phyloP scores from a whole-genome alignment of 2,797 vertebrate species.

The Pelochelys cantorii region DNA sequence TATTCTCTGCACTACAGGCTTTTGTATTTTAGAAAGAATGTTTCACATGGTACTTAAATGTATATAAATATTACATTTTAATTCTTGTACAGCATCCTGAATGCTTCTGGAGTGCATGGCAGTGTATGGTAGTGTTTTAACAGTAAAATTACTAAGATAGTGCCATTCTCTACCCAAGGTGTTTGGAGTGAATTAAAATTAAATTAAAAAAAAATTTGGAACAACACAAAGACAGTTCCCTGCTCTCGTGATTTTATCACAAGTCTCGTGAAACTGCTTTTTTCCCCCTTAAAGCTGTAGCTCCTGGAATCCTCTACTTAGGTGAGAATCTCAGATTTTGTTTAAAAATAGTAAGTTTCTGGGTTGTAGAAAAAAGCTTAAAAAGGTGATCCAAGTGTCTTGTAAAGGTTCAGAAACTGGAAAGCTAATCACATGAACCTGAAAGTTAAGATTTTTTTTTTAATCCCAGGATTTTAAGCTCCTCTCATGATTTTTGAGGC shows the following conservation, averaged over 20 bases:
- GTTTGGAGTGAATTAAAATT: neutral
- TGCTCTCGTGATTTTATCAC: neutral
- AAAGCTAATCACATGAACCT: neutral
- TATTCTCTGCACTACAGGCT: neutral
- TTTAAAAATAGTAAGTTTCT: constrained; percentile 52
- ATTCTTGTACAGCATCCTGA: constrained; percentile 50
- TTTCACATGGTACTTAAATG: constrained; percentile 46
- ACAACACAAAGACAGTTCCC: constrained; percentile 6
- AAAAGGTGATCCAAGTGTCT: neutral
- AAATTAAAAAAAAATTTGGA: constrained; percentile 37
- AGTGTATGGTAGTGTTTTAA: constrained; percentile 5
- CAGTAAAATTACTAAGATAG: constrained; percentile 42
- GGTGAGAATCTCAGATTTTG: constrained; percentile 18
- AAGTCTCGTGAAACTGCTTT: constrained; percentile 53
- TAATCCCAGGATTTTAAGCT: neutral
- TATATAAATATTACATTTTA: constrained; percentile 63
- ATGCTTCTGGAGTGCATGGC: constrained; percentile 38
- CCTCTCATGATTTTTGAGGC: neutral
- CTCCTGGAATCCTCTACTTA: constrained; percentile 55
- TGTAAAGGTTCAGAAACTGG: neutral
- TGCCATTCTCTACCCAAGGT: constrained; percentile 20
- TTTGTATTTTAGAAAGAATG: neutral
- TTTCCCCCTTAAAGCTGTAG: constrained; percentile 18
- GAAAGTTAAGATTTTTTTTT: neutral
- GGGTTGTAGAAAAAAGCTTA: neutral